These are phyloP conservation scores for Xenopus petersii DNA, from an alignment of 2,797 vertebrate species.

Conservation along the genomic window DNA sequence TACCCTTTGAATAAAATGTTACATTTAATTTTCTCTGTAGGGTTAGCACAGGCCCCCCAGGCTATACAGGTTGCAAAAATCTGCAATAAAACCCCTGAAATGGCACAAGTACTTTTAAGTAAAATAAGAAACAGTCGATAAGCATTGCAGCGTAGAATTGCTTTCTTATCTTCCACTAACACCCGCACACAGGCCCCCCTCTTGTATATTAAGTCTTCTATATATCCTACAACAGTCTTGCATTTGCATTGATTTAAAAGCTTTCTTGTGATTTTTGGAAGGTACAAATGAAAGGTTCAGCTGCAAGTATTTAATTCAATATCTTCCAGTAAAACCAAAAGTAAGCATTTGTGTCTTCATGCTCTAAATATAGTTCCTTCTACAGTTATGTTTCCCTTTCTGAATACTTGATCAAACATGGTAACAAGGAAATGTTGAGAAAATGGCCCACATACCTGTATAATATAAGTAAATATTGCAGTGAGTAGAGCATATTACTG, in stretches of 20 bases:
- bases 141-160: constrained; percentile 71
- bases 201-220: constrained; percentile 12
- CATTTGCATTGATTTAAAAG: constrained; percentile 28
- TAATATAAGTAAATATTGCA: no score
- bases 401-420: no score
- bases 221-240: constrained; percentile 16
- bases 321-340: no score
- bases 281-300: neutral
- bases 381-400: no score
- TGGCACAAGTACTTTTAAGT: constrained; percentile 8
- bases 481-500: no score
- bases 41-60: neutral
- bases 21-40: no score
- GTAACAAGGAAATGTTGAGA: no score
- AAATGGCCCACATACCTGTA: no score
- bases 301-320: no score
- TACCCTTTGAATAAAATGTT: no score
- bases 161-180: constrained; percentile 83
- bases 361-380: no score
- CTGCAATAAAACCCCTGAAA: constrained; percentile 16
- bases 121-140: constrained; percentile 29
- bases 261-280: neutral
- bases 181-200: constrained; percentile 68
- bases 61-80: neutral
- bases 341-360: no score